These are phyloP conservation scores for Phoenoteleia sp. DNA, from an alignment of 2,888 invertebrate species.

Conservation along the genomic window DNA sequence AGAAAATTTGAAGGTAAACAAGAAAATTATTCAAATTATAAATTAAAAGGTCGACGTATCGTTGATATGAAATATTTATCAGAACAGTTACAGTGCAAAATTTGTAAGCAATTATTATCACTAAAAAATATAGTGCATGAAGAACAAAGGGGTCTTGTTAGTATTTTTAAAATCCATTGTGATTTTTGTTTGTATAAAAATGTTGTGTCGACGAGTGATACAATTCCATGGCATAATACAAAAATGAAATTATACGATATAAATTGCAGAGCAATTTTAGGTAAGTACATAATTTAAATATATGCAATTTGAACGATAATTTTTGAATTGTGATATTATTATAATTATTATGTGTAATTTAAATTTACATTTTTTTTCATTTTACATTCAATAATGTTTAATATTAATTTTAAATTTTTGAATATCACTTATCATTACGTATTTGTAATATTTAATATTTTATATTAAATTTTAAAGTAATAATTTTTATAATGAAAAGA, in stretches of 20 bases:
- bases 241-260: neutral
- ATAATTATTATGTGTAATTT: neutral
- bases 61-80: neutral
- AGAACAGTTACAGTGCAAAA: neutral
- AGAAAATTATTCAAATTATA: neutral
- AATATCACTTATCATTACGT: too few species aligned
- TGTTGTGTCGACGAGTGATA: neutral
- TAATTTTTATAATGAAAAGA: too few species aligned
- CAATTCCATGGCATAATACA: neutral
- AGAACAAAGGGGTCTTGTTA: neutral
- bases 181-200: neutral
- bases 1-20: neutral
- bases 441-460: neutral
- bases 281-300: constrained; percentile 1
- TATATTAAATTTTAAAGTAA: neutral
- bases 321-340: neutral
- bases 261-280: constrained; percentile 13
- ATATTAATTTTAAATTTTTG: too few species aligned
- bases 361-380: too few species aligned
- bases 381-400: too few species aligned
- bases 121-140: neutral
- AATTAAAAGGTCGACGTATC: neutral
- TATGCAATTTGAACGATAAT: neutral
- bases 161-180: neutral
- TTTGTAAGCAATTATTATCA: neutral